Evolutionary conservation across 2,888 invertebrate genomes (phyloP), one percentile per base, ranked within the genome.

Genomic region (Apamea monoglypha): DNA sequence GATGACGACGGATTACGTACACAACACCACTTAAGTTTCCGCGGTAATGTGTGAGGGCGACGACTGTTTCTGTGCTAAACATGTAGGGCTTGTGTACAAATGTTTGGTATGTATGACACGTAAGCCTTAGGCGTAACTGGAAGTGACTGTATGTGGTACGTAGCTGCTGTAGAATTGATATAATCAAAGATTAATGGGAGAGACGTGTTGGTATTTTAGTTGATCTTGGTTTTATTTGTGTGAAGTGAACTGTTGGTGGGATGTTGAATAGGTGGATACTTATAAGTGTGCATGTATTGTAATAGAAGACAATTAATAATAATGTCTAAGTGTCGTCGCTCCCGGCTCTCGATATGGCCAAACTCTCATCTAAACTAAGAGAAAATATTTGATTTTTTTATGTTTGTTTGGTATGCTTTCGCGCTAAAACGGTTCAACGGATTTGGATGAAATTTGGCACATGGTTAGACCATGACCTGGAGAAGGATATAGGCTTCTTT

Each of bases 1-100:
- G 84, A 88, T 88, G 88, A 89, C 87, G 78, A 84, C 76, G 90
- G 90, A 90, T 92, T 91, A 91, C 73, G 76, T 81, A 86, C 83
- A 81, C 84, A 83, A 82, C 83, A 78, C 72, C 84, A 88, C 86
- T 85, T 86, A 89, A 81, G 89, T 88, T 85, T 83, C 63, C 66
- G 64, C 71, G 72, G 76, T 83, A 89, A 87, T 84, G 76, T 85
- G 88, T 75, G 80, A 74, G 80, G 75, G 73, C 44, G 71, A 75
- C 72, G 72, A 81, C 79, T 82, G 79, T 83, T 84, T 78, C 72
- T 72, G 53, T 80, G 79, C 53, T 76, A 50, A 78, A 73, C 79
- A 56, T 74, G 25, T 40, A 32, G 72, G 80, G 73, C 69, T 89
- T 79, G 76, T 44, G 77, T 81, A 83, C 78, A 76, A 78, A 64